Conservation (phyloP, 30 jellyfish, hydroid and myxozoan genomes). For the Phacellophora camtschatica region DNA sequence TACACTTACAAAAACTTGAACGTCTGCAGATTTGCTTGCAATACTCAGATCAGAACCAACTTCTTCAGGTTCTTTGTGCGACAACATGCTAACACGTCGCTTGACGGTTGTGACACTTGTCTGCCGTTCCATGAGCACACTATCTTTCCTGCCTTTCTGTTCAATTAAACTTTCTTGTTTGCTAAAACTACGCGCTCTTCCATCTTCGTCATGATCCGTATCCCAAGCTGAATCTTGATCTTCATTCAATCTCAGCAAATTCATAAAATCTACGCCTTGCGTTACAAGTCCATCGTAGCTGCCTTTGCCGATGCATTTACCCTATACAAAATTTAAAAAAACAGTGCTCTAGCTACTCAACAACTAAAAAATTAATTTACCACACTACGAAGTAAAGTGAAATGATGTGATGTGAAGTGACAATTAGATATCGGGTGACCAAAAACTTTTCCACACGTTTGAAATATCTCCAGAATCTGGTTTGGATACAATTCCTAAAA, state of each 20-base stretch:
- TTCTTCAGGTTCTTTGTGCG: slow-evolving; percentile 21
- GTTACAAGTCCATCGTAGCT: slow-evolving; percentile 52
- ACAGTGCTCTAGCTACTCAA: background rate
- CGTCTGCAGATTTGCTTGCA: slow-evolving; percentile 51
- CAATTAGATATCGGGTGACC: no score
- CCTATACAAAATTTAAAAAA: slow-evolving; percentile 32
- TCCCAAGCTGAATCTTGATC: slow-evolving; percentile 44
- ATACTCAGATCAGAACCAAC: slow-evolving; percentile 60
- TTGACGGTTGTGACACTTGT: background rate
- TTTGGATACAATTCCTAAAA: no score
- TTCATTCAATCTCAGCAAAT: slow-evolving; percentile 35
- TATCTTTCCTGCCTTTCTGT: background rate
- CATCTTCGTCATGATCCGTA: slow-evolving; percentile 53
- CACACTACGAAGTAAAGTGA: no score
- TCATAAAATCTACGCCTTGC: slow-evolving; percentile 70
- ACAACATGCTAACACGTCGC: slow-evolving; percentile 14
- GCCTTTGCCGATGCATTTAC: slow-evolving; percentile 75
- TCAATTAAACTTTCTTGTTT: slow-evolving; percentile 36
- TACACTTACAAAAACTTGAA: slow-evolving; percentile 60
- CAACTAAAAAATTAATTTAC: no score
- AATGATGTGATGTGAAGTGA: no score
- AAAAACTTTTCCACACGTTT: no score
- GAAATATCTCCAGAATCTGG: no score
- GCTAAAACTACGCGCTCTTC: slow-evolving; percentile 31
- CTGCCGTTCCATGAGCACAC: background rate